phyloP scores from a whole-genome alignment of 2,888 invertebrate species.

The Amblyjoppa proteus region DNA sequence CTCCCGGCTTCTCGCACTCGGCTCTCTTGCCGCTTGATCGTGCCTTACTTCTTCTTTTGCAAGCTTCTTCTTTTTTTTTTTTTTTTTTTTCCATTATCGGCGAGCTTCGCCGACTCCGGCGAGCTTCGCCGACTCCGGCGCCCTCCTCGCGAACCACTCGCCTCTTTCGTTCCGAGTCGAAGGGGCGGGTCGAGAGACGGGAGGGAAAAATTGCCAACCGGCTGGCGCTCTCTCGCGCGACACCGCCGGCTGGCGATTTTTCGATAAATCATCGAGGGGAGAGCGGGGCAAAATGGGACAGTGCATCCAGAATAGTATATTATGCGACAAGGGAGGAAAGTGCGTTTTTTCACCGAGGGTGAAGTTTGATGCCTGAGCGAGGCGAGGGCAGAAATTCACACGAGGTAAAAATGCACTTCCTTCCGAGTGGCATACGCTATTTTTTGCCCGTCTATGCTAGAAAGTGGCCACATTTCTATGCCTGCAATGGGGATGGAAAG shows the following conservation, averaged over 20 bases:
- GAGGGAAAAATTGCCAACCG: slow-evolving; percentile 62
- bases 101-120: slow-evolving; percentile 43
- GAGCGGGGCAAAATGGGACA: too few relatives aligned
- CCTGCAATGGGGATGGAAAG: too few relatives aligned
- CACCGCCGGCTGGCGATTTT: slow-evolving; percentile 58
- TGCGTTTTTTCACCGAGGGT: too few relatives aligned
- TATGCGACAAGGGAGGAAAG: too few relatives aligned
- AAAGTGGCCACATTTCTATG: too few relatives aligned
- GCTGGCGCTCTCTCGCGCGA: slow-evolving; percentile 30
- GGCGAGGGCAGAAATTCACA: too few relatives aligned
- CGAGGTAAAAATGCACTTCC: too few relatives aligned
- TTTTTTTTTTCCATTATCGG: slow-evolving; percentile 51
- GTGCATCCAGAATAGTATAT: too few relatives aligned
- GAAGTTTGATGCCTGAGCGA: too few relatives aligned
- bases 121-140: slow-evolving; percentile 37
- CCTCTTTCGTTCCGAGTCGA: slow-evolving; percentile 14
- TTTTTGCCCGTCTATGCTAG: too few relatives aligned
- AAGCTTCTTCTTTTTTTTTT: slow-evolving; percentile 2
- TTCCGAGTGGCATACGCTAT: too few relatives aligned
- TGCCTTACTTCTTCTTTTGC: slow-evolving; percentile 42
- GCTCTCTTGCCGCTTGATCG: slow-evolving; percentile 46
- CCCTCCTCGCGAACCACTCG: slow-evolving; percentile 24
- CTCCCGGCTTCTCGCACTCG: slow-evolving; percentile 26
- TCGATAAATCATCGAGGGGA: slow-evolving; percentile 62
- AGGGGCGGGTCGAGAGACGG: slow-evolving; percentile 18